Conservation (phyloP, 2,113 vertebrate genomes). For the Ameiurus melas region DNA sequence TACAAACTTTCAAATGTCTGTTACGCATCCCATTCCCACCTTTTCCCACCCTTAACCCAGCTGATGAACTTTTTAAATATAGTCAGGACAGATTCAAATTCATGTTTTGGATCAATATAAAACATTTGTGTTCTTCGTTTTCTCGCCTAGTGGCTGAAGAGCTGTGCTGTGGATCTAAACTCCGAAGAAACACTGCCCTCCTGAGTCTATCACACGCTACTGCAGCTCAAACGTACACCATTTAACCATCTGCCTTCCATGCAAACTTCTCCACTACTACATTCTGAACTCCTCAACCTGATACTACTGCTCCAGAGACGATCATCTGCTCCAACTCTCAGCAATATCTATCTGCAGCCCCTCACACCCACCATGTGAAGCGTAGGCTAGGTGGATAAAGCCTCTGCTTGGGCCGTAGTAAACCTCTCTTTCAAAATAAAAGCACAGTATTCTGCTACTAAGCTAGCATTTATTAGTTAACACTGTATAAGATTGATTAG, state of each 20-base stretch:
- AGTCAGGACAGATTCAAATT: not conserved
- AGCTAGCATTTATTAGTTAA: not conserved
- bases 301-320: not conserved
- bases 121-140: not conserved
- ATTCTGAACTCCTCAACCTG: not conserved
- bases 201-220: slow-evolving; percentile 30
- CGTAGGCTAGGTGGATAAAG: not conserved
- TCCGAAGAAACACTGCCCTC: slow-evolving; percentile 35
- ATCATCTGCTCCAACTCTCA: not conserved
- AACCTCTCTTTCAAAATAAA: not conserved
- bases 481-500: not conserved
- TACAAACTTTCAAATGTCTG: not conserved
- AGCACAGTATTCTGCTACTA: not conserved
- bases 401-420: not conserved
- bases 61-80: not conserved
- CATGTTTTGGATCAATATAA: not conserved
- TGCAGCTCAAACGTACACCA: slow-evolving; percentile 2
- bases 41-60: not conserved
- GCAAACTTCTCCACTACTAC: not conserved
- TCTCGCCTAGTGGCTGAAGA: slow-evolving; percentile 12
- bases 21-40: not conserved
- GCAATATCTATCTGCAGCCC: not conserved
- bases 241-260: not conserved
- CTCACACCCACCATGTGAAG: not conserved
- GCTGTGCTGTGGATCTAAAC: slow-evolving; percentile 28